Evolutionary conservation across 1,140 invertebrate species (phyloP), one percentile per base, ranked within the genome.

Genomic region (Cheumatopsyche charites): DNA sequence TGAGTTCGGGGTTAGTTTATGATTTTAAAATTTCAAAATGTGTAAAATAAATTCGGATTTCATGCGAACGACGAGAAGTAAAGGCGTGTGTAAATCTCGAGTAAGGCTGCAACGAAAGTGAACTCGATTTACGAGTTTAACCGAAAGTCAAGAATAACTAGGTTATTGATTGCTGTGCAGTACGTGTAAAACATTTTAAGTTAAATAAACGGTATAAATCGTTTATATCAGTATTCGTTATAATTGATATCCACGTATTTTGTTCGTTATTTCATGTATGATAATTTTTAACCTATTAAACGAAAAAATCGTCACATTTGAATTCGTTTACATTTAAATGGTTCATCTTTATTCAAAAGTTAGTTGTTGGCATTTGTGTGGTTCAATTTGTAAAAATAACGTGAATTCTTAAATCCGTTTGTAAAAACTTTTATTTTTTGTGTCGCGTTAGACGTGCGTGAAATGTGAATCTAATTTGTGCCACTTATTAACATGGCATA

Each of bases 141-240:
- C 55, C 19, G 55, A 58, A 58, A 58, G 55, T 58, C 23, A 25
- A 58, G 55, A 58, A 58, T 21, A 58, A 58, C 55, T 58, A n/a
- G 55, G 55, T 13, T 58, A 58, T 7, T n/a, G n/a, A n/a, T n/a
- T 52, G 47, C 29, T n/a, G 15, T 17, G 1, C 47, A 52, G 15
- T n/a, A 26, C 15, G 36, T 12, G 4, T 23, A 2, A 23, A 62
- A 36, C 17, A 36, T 15, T 1, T 62, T 62, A 5, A 26, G 5
- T 61, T 61, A n/a, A 61, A 19, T 61, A 61, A 5, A n/a, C 55
- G 4, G 25, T 17, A 62, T 26, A 26, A 19, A 26, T 19, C 21
- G 26, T n/a, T 13, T n/a, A 61, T 61, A n/a, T n/a, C n/a, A n/a
- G n/a, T n/a, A n/a, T n/a, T n/a, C n/a, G n/a, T n/a, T n/a, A n/a